Evolutionary conservation across 1,140 invertebrate genomes (phyloP).

Genomic region (Hormaphis cornu): DNA sequence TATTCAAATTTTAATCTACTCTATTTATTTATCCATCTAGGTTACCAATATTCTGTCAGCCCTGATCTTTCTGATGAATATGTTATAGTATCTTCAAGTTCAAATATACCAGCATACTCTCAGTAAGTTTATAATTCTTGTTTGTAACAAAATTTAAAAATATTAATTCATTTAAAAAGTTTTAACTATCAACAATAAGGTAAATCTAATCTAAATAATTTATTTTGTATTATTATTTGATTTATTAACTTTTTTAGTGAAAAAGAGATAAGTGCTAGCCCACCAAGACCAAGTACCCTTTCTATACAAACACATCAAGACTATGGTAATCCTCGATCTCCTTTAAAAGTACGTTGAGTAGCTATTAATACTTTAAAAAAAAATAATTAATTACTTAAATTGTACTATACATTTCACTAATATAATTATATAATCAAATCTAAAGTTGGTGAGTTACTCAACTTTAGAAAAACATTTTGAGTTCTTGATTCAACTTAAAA

Average conservation of each 20-base stretch:
- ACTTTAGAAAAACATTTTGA: too few species aligned
- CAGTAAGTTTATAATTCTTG: conserved; percentile 36
- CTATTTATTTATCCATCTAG: neutral
- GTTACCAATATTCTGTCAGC: conserved; percentile 16
- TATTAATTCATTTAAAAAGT: neutral
- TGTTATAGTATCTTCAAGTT: conserved; percentile 69
- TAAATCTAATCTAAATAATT: neutral
- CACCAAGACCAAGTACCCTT: conserved; percentile 57
- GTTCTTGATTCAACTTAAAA: too few species aligned
- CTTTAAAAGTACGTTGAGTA: conserved; percentile 40
- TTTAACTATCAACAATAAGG: neutral
- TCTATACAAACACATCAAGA: conserved; percentile 46
- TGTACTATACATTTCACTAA: too few species aligned
- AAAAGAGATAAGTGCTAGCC: conserved; percentile 44
- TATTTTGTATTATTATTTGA: neutral
- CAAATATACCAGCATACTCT: conserved; percentile 50
- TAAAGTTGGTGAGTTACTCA: too few species aligned
- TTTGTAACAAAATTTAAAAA: neutral
- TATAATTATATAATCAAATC: too few species aligned
- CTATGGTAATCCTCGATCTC: conserved; percentile 29
- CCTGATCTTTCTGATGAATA: conserved; percentile 58
- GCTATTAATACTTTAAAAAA: conserved; percentile 27
- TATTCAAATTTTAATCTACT: neutral
- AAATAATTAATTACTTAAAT: too few species aligned
- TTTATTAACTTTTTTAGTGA: conserved; percentile 8